Conservation (phyloP, 1,140 invertebrate genomes). For the Amyelois transitella region DNA sequence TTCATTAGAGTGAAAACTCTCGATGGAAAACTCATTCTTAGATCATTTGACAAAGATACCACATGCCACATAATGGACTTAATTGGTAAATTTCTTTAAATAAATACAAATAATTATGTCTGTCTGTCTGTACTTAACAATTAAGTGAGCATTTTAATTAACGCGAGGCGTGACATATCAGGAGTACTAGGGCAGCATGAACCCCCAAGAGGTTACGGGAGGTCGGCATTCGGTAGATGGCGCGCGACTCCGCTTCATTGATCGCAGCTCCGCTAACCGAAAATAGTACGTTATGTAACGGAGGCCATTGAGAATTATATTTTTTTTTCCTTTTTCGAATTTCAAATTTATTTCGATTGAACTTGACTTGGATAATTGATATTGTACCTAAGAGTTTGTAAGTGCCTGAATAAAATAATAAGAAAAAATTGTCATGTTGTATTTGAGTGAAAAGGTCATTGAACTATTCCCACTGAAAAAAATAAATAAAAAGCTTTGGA, state of each 20-base stretch:
- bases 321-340: constrained; percentile 16
- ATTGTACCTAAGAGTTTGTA: too few species aligned
- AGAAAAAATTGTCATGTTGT: too few species aligned
- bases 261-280: constrained; percentile 25
- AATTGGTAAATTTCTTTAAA: too few species aligned
- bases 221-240: constrained; percentile 29
- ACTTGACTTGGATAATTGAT: too few species aligned
- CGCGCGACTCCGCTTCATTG: constrained; percentile 29
- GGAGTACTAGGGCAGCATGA: constrained; percentile 12
- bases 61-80: too few species aligned
- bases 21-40: too few species aligned
- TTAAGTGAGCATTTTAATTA: not conserved
- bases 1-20: too few species aligned
- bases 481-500: too few species aligned
- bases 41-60: too few species aligned
- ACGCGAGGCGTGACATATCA: not conserved
- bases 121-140: not conserved
- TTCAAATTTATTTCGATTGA: not conserved
- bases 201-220: constrained; percentile 9
- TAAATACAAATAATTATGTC: not conserved
- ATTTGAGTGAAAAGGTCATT: too few species aligned
- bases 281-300: constrained; percentile 36
- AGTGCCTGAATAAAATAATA: too few species aligned
- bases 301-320: constrained; percentile 21
- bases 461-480: too few species aligned